A percentile compares a stretch with the other conserved stretches of the same genome.
These are phyloP conservation scores for Oxyura jamaicensis DNA, from an alignment of 2,113 vertebrate genomes.

Conservation along the genomic window DNA sequence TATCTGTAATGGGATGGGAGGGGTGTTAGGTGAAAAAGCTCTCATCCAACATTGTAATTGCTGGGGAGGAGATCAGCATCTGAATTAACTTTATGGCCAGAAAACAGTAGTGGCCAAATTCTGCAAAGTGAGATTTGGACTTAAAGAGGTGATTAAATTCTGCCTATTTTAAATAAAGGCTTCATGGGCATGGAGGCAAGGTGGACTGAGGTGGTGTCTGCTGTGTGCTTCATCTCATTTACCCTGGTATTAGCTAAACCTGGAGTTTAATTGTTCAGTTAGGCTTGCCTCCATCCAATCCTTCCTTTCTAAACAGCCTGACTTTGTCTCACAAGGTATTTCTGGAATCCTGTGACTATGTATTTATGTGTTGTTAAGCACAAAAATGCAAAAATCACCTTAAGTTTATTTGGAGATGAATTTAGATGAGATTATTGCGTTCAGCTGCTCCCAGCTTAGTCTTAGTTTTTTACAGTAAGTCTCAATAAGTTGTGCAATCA, in stretches of 20 bases:
- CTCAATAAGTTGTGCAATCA: background rate
- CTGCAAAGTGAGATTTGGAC: background rate
- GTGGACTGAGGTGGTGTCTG: background rate
- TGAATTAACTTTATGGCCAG: background rate
- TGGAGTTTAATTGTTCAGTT: background rate
- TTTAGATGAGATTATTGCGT: background rate
- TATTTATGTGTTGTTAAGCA: background rate
- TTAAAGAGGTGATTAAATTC: background rate
- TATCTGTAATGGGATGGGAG: background rate
- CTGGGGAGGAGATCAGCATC: background rate
- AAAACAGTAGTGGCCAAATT: background rate
- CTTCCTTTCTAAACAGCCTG: background rate
- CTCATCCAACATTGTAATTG: background rate
- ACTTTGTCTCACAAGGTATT: background rate
- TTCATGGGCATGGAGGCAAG: background rate
- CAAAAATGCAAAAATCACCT: background rate
- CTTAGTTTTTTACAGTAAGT: background rate
- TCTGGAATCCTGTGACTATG: background rate
- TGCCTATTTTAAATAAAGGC: background rate
- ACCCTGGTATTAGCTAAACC: background rate
- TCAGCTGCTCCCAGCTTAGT: background rate
- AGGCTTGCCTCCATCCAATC: background rate
- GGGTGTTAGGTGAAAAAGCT: fast-evolving
- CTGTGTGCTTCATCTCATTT: background rate
- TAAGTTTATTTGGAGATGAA: background rate